Conservation (phyloP, 53 echinoderm and acorn worm genomes). For the Antedon mediterranea region DNA sequence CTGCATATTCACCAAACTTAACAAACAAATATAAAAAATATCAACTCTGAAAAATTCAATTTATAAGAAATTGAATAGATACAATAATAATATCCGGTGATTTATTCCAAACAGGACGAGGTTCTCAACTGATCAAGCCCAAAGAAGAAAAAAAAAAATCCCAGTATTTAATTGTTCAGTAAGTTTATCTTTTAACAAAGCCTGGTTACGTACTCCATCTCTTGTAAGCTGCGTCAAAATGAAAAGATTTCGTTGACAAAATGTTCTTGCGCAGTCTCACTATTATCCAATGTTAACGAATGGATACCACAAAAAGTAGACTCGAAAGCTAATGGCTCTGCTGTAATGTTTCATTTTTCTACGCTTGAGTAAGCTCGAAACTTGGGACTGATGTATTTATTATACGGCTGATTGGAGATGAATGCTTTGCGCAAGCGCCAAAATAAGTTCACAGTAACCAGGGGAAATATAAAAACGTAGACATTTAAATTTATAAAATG, state of each 20-base stretch:
- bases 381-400: no score
- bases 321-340: background rate
- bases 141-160: background rate
- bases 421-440: background rate
- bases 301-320: background rate
- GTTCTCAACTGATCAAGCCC: background rate
- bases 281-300: background rate
- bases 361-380: background rate
- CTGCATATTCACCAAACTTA: background rate
- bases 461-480: background rate
- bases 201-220: background rate
- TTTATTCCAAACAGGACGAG: background rate
- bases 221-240: background rate
- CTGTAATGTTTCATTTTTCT: background rate
- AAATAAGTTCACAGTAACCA: background rate
- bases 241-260: background rate
- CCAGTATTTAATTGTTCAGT: background rate
- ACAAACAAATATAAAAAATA: background rate
- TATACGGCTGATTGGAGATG: no score
- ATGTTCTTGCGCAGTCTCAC: background rate
- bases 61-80: background rate
- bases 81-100: background rate
- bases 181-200: background rate
- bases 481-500: no score
- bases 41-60: background rate